Conservation (phyloP, 2,888 invertebrate species). For the Malthinus flaveolus region DNA sequence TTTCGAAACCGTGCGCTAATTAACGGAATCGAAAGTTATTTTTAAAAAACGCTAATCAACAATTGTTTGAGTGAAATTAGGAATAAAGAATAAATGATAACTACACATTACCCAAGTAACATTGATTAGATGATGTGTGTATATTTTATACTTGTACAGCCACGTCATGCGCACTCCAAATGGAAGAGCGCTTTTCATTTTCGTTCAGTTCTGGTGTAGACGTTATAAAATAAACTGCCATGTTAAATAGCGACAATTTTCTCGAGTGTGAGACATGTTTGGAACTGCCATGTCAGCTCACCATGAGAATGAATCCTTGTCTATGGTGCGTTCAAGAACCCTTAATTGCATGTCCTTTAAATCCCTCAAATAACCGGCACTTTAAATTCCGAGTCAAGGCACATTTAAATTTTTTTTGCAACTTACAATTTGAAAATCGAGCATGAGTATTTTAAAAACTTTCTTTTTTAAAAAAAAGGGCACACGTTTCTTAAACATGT, state of each 20-base stretch:
- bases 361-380: constrained; percentile 1
- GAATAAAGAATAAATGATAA: constrained; percentile 19
- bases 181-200: constrained; percentile 28
- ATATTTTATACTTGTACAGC: constrained; percentile 34
- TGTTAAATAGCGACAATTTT: constrained; percentile 29
- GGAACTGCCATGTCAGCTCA: constrained; percentile 35
- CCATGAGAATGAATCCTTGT: constrained; percentile 35
- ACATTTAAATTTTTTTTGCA: constrained; percentile 6
- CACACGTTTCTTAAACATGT: too few species aligned
- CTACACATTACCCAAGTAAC: constrained; percentile 29
- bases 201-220: constrained; percentile 32
- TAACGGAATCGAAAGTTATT: neutral
- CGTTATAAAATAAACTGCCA: constrained; percentile 29
- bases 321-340: constrained; percentile 32
- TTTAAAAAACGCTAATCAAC: constrained; percentile 1
- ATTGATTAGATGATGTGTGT: constrained; percentile 30
- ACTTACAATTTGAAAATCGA: neutral
- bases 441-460: neutral
- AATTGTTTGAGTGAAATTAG: constrained; percentile 10
- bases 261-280: constrained; percentile 33
- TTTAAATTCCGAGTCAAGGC: constrained; percentile 8
- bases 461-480: too few species aligned
- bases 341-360: constrained; percentile 14
- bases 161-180: constrained; percentile 29
- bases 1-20: neutral